These are phyloP conservation scores for Apaloderma vittatum DNA, from an alignment of 2,113 vertebrate genomes.

Conservation along the genomic window DNA sequence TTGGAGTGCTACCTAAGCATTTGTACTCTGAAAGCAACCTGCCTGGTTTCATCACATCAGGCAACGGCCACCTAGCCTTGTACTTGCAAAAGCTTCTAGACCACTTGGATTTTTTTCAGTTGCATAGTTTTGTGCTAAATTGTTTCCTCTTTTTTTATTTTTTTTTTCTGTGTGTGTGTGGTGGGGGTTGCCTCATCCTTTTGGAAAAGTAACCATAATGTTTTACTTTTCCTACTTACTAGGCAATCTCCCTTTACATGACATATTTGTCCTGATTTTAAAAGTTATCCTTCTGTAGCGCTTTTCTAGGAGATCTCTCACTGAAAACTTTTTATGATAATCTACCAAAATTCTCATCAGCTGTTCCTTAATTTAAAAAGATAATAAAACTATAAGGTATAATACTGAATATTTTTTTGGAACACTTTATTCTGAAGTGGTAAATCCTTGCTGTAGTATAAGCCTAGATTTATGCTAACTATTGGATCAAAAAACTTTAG, in stretches of 20 bases:
- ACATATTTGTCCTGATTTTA: background rate
- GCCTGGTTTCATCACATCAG: background rate
- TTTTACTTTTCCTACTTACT: background rate
- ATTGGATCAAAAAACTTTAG: background rate
- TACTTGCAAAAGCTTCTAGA: background rate
- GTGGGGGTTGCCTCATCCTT: background rate
- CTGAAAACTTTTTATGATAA: background rate
- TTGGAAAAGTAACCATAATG: background rate
- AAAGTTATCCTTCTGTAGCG: background rate
- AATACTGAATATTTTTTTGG: background rate
- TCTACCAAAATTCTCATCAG: background rate
- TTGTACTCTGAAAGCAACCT: background rate
- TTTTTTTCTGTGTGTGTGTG: background rate
- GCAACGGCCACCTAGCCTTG: background rate
- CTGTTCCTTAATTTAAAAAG: background rate
- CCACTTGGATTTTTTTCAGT: rapidly evolving
- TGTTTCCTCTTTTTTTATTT: background rate
- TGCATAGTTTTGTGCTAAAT: background rate
- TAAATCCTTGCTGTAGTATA: background rate
- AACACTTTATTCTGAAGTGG: background rate
- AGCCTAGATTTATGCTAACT: background rate
- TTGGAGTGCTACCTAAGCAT: background rate
- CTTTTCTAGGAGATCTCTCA: background rate
- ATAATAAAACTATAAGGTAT: background rate
- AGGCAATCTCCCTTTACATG: background rate